A percentile compares a stretch with the other conserved stretches of the same genome.
Evolutionary conservation across 1,140 invertebrate species (phyloP).

Genomic region (Trachymyrmex cornetzi): DNA sequence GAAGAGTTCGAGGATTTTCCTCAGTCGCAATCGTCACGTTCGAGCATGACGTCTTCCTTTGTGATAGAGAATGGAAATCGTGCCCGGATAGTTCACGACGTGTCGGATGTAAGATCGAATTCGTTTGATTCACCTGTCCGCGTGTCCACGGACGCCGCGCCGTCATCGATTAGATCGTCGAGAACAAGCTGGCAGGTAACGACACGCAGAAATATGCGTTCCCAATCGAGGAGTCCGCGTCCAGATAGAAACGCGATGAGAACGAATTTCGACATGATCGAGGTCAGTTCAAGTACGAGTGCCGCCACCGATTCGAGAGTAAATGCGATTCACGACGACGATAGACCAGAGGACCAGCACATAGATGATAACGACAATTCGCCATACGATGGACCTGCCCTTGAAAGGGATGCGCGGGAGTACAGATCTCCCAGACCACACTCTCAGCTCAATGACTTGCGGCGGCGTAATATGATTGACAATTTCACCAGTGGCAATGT

Average conservation of each 20-base stretch:
- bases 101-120: slow-evolving; percentile 69
- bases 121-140: slow-evolving; percentile 66
- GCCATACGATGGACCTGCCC: slow-evolving; percentile 51
- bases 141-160: slow-evolving; percentile 68
- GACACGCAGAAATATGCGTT: slow-evolving; percentile 63
- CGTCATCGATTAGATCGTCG: slow-evolving; percentile 70
- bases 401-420: slow-evolving; percentile 61
- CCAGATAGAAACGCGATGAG: slow-evolving; percentile 68
- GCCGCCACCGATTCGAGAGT: slow-evolving; percentile 39
- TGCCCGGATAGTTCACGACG: slow-evolving; percentile 70
- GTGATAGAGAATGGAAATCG: slow-evolving; percentile 80
- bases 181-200: slow-evolving; percentile 74
- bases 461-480: slow-evolving; percentile 76
- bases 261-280: slow-evolving; percentile 72
- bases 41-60: slow-evolving; percentile 80
- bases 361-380: slow-evolving; percentile 62
- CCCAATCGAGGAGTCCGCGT: slow-evolving; percentile 65
- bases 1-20: slow-evolving; percentile 79
- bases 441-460: slow-evolving; percentile 70
- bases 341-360: slow-evolving; percentile 56
- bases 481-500: slow-evolving; percentile 82
- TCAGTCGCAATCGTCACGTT: slow-evolving; percentile 77
- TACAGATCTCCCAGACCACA: slow-evolving; percentile 67
- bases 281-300: slow-evolving; percentile 66
- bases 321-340: slow-evolving; percentile 48